phyloP scores from a whole-genome alignment of 1,140 invertebrate genomes.

The Bilobella aurantiaca region DNA sequence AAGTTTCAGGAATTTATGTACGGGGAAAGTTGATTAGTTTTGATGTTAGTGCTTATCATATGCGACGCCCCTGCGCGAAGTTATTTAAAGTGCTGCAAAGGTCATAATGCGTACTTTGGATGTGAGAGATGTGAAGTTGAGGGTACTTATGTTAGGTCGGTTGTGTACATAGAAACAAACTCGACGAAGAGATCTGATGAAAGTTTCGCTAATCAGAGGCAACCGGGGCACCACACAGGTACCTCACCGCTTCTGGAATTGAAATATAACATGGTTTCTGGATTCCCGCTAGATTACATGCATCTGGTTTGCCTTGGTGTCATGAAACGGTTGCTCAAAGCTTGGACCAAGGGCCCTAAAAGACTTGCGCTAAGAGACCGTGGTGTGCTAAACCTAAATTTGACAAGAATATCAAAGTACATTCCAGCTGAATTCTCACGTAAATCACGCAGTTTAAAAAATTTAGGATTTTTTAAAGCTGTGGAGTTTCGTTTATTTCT shows the following conservation, averaged over 20 bases:
- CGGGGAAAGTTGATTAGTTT: not conserved
- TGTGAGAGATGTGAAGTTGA: constrained; percentile 11
- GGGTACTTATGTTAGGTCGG: not conserved
- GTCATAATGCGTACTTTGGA: constrained; percentile 11
- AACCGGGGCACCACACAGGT: not conserved
- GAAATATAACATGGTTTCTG: not conserved
- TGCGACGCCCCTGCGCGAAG: constrained; percentile 7
- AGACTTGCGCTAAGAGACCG: not conserved
- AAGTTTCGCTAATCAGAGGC: not conserved
- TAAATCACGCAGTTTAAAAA: not conserved
- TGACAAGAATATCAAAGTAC: not conserved
- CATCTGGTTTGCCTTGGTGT: constrained; percentile 7
- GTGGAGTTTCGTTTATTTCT: constrained; percentile 13
- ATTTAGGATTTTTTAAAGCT: constrained; percentile 2
- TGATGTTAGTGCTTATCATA: constrained; percentile 3
- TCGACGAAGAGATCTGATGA: not conserved
- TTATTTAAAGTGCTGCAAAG: constrained; percentile 14
- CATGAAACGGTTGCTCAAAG: not conserved
- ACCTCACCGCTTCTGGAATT: not conserved
- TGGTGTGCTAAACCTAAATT: not conserved
- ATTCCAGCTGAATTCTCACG: not conserved
- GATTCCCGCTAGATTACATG: constrained; percentile 5
- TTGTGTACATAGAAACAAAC: not conserved
- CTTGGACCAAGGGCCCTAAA: not conserved
- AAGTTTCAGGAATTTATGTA: not conserved